phyloP scores from a whole-genome alignment of 2,888 invertebrate species.

The Rugalucina vietnamica region DNA sequence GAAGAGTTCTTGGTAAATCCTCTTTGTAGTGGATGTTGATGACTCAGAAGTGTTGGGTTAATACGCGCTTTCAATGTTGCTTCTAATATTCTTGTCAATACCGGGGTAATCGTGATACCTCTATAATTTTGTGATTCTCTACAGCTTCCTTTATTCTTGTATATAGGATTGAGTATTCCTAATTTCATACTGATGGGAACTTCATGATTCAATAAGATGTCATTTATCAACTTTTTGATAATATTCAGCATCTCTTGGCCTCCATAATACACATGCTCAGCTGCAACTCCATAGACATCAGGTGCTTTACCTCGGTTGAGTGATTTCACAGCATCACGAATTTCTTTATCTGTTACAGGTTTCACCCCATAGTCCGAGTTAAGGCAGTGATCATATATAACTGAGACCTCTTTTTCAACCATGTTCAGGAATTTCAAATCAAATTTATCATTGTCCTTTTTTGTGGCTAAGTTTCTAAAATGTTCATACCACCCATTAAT shows the following conservation, averaged over 20 bases:
- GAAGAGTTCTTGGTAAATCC: slow-evolving; percentile 14
- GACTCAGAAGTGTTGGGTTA: too few relatives aligned
- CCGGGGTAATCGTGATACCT: slow-evolving; percentile 4
- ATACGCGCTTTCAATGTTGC: neutral
- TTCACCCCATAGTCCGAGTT: neutral
- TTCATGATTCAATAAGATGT: neutral
- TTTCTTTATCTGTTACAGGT: neutral
- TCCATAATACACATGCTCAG: slow-evolving; percentile 11
- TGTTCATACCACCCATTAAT: neutral
- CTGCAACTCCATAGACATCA: neutral
- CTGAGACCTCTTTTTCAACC: neutral
- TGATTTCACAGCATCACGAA: neutral
- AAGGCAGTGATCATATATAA: neutral
- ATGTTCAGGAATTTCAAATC: neutral
- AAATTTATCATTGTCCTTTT: neutral
- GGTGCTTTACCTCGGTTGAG: neutral
- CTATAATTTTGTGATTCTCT: neutral
- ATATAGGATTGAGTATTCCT: slow-evolving; percentile 3
- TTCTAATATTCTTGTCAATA: neutral
- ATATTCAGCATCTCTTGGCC: neutral
- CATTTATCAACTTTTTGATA: neutral
- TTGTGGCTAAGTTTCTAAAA: neutral
- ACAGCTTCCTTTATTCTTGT: slow-evolving; percentile 13
- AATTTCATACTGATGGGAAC: neutral
- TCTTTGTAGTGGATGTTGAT: neutral